Conservation (phyloP, 2,888 invertebrate genomes). For the Xylota sylvarum region DNA sequence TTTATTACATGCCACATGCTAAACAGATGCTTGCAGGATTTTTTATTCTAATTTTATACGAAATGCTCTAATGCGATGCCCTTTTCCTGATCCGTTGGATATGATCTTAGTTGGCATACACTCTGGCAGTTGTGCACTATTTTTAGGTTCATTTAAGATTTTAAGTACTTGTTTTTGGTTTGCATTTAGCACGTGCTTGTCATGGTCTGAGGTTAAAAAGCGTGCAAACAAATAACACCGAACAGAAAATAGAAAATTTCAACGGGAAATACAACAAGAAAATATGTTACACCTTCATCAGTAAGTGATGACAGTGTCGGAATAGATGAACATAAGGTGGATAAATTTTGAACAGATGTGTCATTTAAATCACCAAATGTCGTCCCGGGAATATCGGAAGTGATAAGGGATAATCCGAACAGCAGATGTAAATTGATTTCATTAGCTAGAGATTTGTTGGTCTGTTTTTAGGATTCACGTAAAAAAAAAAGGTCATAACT, state of each 20-base stretch:
- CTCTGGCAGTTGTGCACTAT: conserved; percentile 29
- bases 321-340: conserved; percentile 8
- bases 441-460: neutral
- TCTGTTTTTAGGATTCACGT: conserved; percentile 1
- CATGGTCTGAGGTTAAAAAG: conserved; percentile 35
- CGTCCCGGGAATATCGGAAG: conserved; percentile 15
- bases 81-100: conserved; percentile 26
- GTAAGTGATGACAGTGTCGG: conserved; percentile 30
- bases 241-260: conserved; percentile 53
- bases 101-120: conserved; percentile 21
- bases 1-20: neutral
- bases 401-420: conserved; percentile 22
- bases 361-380: conserved; percentile 45
- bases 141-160: conserved; percentile 40
- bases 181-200: conserved; percentile 35
- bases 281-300: conserved; percentile 30
- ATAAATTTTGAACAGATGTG: conserved; percentile 37
- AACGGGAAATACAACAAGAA: conserved; percentile 11
- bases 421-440: conserved; percentile 32
- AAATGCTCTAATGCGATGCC: neutral
- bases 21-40: conserved; percentile 35
- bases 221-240: conserved; percentile 50
- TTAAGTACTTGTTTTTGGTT: conserved; percentile 15
- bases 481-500: neutral
- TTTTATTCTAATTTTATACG: conserved; percentile 7